These are phyloP conservation scores for Euzetes globulus DNA, from an alignment of 2,888 invertebrate species.

Conservation along the genomic window DNA sequence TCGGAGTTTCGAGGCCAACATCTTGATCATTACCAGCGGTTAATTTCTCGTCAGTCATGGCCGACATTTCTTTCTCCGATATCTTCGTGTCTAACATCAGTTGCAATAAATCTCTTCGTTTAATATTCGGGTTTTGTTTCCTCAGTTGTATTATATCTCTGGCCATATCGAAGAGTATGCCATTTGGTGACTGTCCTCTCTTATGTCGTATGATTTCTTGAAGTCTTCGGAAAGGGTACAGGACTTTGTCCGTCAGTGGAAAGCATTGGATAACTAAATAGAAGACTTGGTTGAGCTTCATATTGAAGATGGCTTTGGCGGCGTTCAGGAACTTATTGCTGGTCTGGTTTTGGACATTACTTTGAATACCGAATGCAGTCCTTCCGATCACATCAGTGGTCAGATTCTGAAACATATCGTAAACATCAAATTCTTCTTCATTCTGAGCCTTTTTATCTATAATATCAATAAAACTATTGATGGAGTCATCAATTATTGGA, in stretches of 20 bases:
- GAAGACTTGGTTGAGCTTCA: not conserved
- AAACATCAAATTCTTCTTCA: constrained; percentile 39
- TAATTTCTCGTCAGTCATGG: not conserved
- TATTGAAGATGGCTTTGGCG: constrained; percentile 26
- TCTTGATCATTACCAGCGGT: not conserved
- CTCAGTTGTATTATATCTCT: constrained; percentile 15
- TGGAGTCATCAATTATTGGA: constrained; percentile 29
- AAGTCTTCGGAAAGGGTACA: constrained; percentile 31
- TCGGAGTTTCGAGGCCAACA: too few relatives aligned
- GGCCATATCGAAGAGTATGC: constrained; percentile 2
- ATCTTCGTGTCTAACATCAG: constrained; percentile 32
- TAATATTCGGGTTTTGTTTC: not conserved
- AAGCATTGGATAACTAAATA: not conserved
- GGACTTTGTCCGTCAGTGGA: constrained; percentile 23
- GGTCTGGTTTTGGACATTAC: constrained; percentile 38
- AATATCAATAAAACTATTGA: constrained; percentile 31
- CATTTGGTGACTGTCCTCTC: not conserved
- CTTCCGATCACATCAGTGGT: constrained; percentile 40
- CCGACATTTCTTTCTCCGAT: constrained; percentile 2
- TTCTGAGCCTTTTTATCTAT: constrained; percentile 9
- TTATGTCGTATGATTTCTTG: not conserved
- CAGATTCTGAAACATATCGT: constrained; percentile 38
- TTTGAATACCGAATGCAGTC: constrained; percentile 40
- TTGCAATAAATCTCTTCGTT: constrained; percentile 34
- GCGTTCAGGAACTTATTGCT: constrained; percentile 35